These are phyloP conservation scores for Aphelocoma californica DNA, from an alignment of 2,797 vertebrate genomes.

Conservation along the genomic window DNA sequence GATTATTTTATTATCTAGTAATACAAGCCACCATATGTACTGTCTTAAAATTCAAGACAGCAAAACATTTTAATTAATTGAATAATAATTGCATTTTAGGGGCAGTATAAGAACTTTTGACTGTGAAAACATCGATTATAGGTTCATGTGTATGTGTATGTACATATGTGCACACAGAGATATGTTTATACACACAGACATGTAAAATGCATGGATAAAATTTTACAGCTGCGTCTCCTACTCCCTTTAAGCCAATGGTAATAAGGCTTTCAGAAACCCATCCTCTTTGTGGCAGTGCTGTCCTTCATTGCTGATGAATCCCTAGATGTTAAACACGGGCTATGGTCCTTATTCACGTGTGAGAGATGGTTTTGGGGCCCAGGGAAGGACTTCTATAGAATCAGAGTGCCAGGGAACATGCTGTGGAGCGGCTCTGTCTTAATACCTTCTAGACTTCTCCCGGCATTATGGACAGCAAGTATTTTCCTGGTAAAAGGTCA, in stretches of 20 bases:
- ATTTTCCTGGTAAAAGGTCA: not conserved
- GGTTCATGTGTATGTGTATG: fast-evolving
- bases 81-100: not conserved
- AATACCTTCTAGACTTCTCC: not conserved
- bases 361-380: not conserved
- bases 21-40: not conserved
- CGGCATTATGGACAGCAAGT: not conserved
- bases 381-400: not conserved
- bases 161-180: not conserved
- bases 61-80: not conserved
- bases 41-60: not conserved
- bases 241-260: not conserved
- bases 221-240: not conserved
- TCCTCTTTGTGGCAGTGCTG: not conserved
- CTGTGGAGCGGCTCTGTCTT: not conserved
- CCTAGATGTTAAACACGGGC: not conserved
- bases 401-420: not conserved
- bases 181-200: not conserved
- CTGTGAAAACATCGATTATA: not conserved
- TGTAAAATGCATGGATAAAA: not conserved
- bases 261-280: not conserved
- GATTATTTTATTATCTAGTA: not conserved
- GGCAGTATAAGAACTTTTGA: not conserved
- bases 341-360: not conserved
- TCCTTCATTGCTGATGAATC: not conserved